Evolutionary conservation across 2,113 vertebrate species (phyloP).

Genomic region (Corythoichthys haematopterus): DNA sequence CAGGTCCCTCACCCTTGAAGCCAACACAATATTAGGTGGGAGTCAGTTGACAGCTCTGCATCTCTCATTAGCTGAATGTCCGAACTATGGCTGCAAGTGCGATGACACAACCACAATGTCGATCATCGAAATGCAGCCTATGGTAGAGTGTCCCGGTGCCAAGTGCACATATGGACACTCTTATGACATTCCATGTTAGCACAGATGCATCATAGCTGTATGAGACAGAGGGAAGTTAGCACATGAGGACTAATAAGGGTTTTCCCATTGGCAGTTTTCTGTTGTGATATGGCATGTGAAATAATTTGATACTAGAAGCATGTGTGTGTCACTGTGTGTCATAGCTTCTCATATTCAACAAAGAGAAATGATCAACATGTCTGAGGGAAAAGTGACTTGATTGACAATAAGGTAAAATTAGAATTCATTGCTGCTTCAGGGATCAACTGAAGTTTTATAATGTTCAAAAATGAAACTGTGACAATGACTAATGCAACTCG

Average conservation of each 20-base stretch:
- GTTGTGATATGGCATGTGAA: neutral
- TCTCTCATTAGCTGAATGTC: too few species aligned
- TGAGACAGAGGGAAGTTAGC: neutral
- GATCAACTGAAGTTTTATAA: neutral
- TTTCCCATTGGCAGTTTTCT: neutral
- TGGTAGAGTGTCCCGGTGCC: too few species aligned
- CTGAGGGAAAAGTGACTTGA: conserved; percentile 3
- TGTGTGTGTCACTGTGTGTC: conserved; percentile 7
- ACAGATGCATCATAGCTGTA: neutral
- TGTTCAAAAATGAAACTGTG: conserved; percentile 16
- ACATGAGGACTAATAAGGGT: conserved; percentile 20
- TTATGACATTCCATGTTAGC: too few species aligned
- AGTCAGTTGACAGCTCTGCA: too few species aligned
- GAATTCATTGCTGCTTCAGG: conserved; percentile 10
- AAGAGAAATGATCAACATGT: conserved; percentile 1
- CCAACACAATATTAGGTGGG: too few species aligned
- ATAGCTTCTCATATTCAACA: conserved; percentile 12
- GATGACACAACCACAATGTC: too few species aligned
- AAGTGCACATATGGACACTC: too few species aligned
- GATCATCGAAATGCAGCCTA: too few species aligned
- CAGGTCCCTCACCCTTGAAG: too few species aligned
- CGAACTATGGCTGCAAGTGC: too few species aligned
- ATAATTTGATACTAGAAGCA: conserved; percentile 6
- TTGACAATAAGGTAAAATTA: conserved; percentile 12
- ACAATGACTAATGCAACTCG: neutral